Evolutionary conservation across 2,888 invertebrate genomes (phyloP), one percentile per base, ranked within the genome.

Genomic region (Zygothrica quintamaculata): DNA sequence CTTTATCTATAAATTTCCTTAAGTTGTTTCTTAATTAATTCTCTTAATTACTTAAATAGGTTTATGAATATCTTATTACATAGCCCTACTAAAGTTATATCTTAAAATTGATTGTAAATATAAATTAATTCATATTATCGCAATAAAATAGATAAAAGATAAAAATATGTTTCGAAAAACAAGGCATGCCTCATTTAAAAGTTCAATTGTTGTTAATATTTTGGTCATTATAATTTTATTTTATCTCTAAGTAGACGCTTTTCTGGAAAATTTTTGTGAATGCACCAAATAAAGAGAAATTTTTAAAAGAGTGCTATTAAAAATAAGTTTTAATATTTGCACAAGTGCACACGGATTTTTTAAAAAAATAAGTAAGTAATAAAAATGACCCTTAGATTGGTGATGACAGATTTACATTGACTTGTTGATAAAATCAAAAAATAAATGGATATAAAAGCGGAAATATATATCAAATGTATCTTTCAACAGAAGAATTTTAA

Each of bases 251-350:
- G 42, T 44, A 56, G 12, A 65, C 48, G 65, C 43, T 51, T 60
- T 70, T 56, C 59, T 57, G 55, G 68, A 59, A 71, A 64, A 74
- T 72, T 68, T 58, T 73, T 58, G 71, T 71, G 51, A 55, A 58
- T 58, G 61, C 57, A 37, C 44, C 31, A 51, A 48, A 50, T 15
- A 50, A 47, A 55, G 34, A 31, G 25, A 40, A 55, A 52, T 51
- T 53, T 61, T 47, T 42, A 12, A 58, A 52, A 22, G 67, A 12
- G 18, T 22, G 25, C 13, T 50, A 47, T 34, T n/a, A 13, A 26
- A 16, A 47, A n/a, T n/a, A 33, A 58, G 18, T n/a, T 34, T 29
- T 26, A 40, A 50, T 34, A 52, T 52, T 65, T 60, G 72, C 74
- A 68, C 74, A 68, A 53, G 74, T 68, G 64, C 69, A 48, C 43